Percentiles rank a stretch among this genome's conserved stretches.
These are phyloP conservation scores for Myotis findleyi DNA, from an alignment of 2,797 vertebrate species.

Conservation along the genomic window DNA sequence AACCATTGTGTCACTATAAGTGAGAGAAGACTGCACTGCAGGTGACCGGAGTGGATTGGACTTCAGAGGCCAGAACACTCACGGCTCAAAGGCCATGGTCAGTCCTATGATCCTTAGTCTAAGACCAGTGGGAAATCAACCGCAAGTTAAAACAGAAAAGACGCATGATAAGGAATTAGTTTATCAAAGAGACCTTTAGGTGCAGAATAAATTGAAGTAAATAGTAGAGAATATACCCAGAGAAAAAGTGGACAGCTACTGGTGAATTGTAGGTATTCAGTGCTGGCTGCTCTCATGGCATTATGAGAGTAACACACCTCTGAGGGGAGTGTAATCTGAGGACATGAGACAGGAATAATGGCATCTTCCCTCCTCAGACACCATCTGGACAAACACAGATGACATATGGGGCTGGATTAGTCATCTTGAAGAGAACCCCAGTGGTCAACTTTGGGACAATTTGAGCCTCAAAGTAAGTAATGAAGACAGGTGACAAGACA, in stretches of 20 bases:
- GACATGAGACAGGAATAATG: not conserved
- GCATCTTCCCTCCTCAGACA: not conserved
- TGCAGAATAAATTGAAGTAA: not conserved
- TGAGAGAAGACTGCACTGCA: not conserved
- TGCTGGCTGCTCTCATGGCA: not conserved
- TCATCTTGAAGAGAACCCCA: not conserved
- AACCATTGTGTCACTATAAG: not conserved
- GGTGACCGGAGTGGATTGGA: not conserved
- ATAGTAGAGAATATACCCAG: not conserved
- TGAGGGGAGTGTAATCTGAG: not conserved
- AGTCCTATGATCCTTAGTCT: not conserved
- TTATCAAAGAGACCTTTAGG: not conserved
- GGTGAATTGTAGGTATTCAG: not conserved
- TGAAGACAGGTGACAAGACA: not conserved
- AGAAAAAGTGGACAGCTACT: not conserved
- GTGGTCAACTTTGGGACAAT: not conserved
- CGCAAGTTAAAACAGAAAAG: not conserved
- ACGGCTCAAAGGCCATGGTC: not conserved
- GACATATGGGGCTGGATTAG: not conserved
- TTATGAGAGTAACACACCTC: not conserved
- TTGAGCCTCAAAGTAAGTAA: not conserved
- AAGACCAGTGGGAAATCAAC: not conserved
- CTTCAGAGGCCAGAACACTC: not conserved
- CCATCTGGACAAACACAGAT: not conserved
- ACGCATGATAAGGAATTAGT: not conserved